Evolutionary conservation across 1,140 invertebrate species (phyloP), one percentile per base, ranked within the genome.

Genomic region (Ceratina japonica): DNA sequence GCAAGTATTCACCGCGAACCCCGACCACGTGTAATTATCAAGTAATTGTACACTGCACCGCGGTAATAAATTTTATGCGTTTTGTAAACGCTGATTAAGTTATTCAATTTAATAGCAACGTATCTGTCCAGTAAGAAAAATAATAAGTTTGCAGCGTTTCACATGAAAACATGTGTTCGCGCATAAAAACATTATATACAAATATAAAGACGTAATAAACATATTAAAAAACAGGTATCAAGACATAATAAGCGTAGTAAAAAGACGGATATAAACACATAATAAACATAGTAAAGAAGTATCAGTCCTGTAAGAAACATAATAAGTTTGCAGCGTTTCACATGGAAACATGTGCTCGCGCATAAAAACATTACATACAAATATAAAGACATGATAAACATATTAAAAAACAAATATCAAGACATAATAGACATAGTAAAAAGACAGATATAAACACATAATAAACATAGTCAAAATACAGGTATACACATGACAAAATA

Each of bases 401-500:
- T 18, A n/a, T n/a, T n/a, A n/a, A n/a, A n/a, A n/a, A n/a, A n/a
- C n/a, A 12, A 58, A 18, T 1, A 31, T 24, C 12, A 31, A 27
- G 20, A 54, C 52, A 54, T 15, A 54, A 54, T 18, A 54, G 12
- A 54, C 18, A 54, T 54, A 18, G n/a, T n/a, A 54, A 7, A 2
- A 54, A 54, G 2, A 54, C 10, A 18, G 7, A 54, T 15, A 54
- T 54, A 54, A 15, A 54, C 2, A 54, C 52, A 54, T 18, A 54
- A 8, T 7, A 54, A 54, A 31, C 27, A 31, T 31, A 4, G 27
- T 31, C 1, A 31, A 31, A 31, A 31, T n/a, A 31, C 27, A 31
- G 27, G 4, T 64, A 16, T 15, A 22, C 37, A 20, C 51, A 18
- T n/a, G n/a, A 24, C 13, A n/a, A 15, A 72, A 76, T 73, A 85